A percentile compares a stretch with the other conserved stretches of the same genome.
These are phyloP conservation scores for Sarotherodon lohbergeri DNA, from an alignment of 2,113 vertebrate species.

Conservation along the genomic window DNA sequence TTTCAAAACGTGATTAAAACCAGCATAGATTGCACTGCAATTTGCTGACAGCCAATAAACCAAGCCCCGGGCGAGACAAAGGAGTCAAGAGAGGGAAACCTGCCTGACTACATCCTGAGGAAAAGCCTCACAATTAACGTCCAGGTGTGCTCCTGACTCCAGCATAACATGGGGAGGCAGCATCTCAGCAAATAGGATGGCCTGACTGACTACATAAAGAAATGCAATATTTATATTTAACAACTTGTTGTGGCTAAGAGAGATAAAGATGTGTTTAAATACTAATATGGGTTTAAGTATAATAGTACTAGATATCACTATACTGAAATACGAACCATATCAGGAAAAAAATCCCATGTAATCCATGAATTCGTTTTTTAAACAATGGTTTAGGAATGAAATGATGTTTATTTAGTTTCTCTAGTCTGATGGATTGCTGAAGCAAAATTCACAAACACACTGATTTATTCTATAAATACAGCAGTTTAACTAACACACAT, in stretches of 20 bases:
- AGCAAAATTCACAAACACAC: not conserved
- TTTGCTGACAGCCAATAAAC: not conserved
- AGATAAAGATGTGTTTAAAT: not conserved
- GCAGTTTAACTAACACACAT: not conserved
- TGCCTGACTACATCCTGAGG: not conserved
- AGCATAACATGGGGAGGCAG: not conserved
- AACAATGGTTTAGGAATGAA: not conserved
- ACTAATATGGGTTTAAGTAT: not conserved
- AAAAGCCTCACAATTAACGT: not conserved
- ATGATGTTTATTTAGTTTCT: not conserved
- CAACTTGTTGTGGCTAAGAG: not conserved
- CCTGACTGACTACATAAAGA: not conserved
- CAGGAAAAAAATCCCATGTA: not conserved
- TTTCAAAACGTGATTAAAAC: not conserved
- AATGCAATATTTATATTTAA: not conserved
- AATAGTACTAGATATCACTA: not conserved
- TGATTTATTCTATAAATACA: not conserved
- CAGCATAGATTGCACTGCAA: not conserved
- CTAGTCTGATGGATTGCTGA: not conserved
- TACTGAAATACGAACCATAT: not conserved
- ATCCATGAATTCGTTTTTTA: rapidly evolving
- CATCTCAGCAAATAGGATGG: not conserved
- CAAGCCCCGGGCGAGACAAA: not conserved
- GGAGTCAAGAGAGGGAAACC: not conserved
- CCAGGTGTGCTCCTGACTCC: not conserved